Evolutionary conservation across 2,113 vertebrate species (phyloP).

Genomic region (Chiloscyllium plagiosum): DNA sequence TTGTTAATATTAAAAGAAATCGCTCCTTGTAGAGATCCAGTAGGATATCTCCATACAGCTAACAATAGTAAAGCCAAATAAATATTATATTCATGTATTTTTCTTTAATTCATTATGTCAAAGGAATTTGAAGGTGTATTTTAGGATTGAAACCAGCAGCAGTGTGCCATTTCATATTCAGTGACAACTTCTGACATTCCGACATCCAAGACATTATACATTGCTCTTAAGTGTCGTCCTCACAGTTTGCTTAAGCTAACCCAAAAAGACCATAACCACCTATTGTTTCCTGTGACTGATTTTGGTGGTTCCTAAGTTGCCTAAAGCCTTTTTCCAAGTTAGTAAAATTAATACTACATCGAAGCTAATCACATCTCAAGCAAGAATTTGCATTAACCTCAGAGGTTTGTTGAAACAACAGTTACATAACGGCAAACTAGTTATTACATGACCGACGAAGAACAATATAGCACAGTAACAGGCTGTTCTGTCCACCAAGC

Average conservation of each 20-base stretch:
- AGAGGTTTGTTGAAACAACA: background rate
- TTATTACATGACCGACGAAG: no score
- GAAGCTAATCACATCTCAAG: background rate
- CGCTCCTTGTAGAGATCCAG: background rate
- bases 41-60: background rate
- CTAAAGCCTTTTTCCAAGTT: background rate
- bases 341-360: background rate
- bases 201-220: background rate
- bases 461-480: no score
- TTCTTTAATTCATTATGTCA: background rate
- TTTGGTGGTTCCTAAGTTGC: background rate
- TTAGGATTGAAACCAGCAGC: background rate
- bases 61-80: background rate
- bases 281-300: no score
- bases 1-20: background rate
- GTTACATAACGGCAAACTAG: background rate
- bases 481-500: no score
- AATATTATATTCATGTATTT: background rate
- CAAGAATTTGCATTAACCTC: background rate
- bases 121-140: background rate
- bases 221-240: no score
- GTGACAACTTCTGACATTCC: background rate
- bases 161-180: background rate
- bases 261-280: no score
- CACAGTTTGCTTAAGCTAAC: no score